Evolutionary conservation across 2,888 invertebrate genomes (phyloP), one percentile per base, ranked within the genome.

Genomic region (Panzeria rudis): DNA sequence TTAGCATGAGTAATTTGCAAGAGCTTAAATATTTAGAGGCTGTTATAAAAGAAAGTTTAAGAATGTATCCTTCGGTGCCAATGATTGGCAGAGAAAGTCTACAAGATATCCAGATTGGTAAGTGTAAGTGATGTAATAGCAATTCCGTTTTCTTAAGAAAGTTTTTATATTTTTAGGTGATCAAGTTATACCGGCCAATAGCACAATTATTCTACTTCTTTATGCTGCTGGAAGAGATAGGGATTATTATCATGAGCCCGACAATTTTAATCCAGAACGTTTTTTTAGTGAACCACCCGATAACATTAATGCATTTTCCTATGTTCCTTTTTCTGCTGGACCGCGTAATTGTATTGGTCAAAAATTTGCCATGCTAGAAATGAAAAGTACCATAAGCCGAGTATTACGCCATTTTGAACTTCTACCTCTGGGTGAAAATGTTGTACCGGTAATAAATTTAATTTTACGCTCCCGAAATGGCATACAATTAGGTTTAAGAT

Each of bases 31-130:
- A 90, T 59, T 91, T 95, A 82, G 95, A 95, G 81, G 94, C 94
- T 81, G 95, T 95, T 73, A 94, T 95, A 29, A 95, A 95, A 89
- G 95, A 95, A 89, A 93, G 94, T 0, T 87, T 95, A 83, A 91
- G 95, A 47, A 88, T 95, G 29, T 94, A 94, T 88, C 95, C 95
- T 0, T 94, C 95, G 64, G 95, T 95, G 4, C 94, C 94, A 41
- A 92, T 95, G 32, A 93, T 96, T 56, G 94, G 94, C 9, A 93
- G 95, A 52, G 87, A 87, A 32, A 84, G 95, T 17, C 90, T 90
- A 0, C 93, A 94, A 87, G 93, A 94, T 84, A 89, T 94, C 9
- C 90, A 90, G 61, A 89, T 95, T 86, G 94, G 95, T 95, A 91
- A 90, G 13, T 35, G 23, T 6, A n/a, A n/a, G 13, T 29, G 11